Conservation (phyloP, 2,888 invertebrate genomes). For the Apotomis capreana region DNA sequence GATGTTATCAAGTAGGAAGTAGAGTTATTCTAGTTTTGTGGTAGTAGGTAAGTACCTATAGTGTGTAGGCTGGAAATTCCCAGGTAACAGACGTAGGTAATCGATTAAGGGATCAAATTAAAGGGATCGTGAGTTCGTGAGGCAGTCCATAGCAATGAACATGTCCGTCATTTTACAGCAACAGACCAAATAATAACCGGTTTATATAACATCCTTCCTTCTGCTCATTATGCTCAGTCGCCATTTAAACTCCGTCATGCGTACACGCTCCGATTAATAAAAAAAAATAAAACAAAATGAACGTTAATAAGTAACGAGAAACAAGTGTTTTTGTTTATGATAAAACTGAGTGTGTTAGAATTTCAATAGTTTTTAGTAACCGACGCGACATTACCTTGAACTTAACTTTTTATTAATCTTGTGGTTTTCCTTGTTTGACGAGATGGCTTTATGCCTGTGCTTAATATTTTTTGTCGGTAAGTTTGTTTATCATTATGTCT, state of each 20-base stretch:
- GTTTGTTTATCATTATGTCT: constrained; percentile 51
- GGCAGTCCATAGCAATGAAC: background rate
- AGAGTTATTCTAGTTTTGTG: too few species aligned
- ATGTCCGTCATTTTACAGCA: constrained; percentile 12
- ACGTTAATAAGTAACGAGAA: constrained; percentile 11
- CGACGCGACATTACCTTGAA: constrained; percentile 54
- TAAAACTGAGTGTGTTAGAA: background rate
- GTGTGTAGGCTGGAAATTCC: too few species aligned
- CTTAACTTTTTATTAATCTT: constrained; percentile 50
- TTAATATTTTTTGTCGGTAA: constrained; percentile 71
- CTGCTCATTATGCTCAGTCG: constrained; percentile 22
- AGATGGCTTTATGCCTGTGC: constrained; percentile 65
- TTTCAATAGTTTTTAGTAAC: background rate
- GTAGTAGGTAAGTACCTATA: too few species aligned
- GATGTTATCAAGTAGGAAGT: too few species aligned
- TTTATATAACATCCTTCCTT: constrained; percentile 6
- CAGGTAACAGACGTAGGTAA: too few species aligned
- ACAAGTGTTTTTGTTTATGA: constrained; percentile 9
- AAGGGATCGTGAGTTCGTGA: too few species aligned
- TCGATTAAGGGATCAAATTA: background rate
- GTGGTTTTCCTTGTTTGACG: constrained; percentile 64
- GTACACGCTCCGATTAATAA: constrained; percentile 24
- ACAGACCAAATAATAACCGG: constrained; percentile 16
- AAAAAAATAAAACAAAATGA: constrained; percentile 22
- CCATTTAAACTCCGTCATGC: constrained; percentile 1